Conservation (phyloP, 2,113 vertebrate genomes). For the Nyctibius bracteatus region DNA sequence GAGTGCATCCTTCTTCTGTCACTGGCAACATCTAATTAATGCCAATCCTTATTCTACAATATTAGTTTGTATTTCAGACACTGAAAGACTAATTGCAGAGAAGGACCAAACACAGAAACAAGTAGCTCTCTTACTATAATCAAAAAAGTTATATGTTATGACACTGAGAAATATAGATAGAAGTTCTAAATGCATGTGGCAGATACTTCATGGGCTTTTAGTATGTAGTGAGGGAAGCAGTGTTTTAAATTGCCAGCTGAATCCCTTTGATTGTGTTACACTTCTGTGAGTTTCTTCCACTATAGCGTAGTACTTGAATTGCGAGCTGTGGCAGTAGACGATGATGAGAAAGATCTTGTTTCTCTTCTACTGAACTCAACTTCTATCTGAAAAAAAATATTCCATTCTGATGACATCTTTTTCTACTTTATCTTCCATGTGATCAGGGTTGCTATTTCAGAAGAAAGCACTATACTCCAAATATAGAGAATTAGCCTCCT, state of each 20-base stretch:
- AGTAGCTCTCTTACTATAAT: background rate
- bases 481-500: background rate
- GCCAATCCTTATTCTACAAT: background rate
- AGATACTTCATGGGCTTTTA: background rate
- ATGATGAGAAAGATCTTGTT: background rate
- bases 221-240: background rate
- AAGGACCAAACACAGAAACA: background rate
- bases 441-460: background rate
- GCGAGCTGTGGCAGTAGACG: background rate
- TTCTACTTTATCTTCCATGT: background rate
- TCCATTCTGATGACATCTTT: background rate
- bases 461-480: background rate
- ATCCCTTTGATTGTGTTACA: background rate
- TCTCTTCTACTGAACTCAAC: background rate
- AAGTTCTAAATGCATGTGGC: background rate
- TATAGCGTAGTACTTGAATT: background rate
- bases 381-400: background rate
- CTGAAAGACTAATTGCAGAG: background rate
- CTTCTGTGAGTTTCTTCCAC: background rate
- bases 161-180: background rate
- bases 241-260: background rate
- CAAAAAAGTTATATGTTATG: background rate
- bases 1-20: slow-evolving; percentile 19
- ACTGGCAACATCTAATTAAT: background rate
- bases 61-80: background rate